Evolutionary conservation across 2,888 invertebrate genomes (phyloP).

Genomic region (Crioceris asparagi): DNA sequence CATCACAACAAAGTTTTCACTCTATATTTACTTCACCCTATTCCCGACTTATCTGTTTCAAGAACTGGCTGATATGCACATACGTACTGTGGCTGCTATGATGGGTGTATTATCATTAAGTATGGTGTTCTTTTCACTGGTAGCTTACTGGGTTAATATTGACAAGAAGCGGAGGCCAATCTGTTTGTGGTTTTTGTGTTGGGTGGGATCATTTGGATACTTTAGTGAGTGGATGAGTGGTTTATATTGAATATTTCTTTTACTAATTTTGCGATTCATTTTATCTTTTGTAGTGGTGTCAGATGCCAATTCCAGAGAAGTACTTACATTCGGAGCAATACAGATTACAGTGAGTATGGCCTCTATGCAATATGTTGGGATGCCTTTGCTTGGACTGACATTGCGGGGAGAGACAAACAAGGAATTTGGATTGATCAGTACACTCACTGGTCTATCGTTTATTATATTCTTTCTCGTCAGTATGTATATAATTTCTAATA

Average conservation of each 20-base stretch:
- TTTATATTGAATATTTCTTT: no score
- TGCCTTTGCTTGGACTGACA: slow-evolving; percentile 29
- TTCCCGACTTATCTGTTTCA: slow-evolving; percentile 44
- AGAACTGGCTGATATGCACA: slow-evolving; percentile 23
- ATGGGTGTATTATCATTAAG: slow-evolving; percentile 27
- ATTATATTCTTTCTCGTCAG: slow-evolving; percentile 28
- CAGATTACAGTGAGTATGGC: slow-evolving; percentile 30
- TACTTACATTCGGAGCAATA: slow-evolving; percentile 30
- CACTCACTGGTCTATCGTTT: slow-evolving; percentile 29
- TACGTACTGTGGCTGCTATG: slow-evolving; percentile 25
- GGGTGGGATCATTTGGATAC: slow-evolving; percentile 45
- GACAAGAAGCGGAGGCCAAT: slow-evolving; percentile 28
- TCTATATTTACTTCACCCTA: slow-evolving; percentile 42
- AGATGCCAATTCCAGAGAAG: slow-evolving; percentile 25
- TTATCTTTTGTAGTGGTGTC: slow-evolving; percentile 30
- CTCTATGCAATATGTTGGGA: slow-evolving; percentile 29
- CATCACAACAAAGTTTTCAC: slow-evolving; percentile 44
- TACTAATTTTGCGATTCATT: no score
- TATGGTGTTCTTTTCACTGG: slow-evolving; percentile 25
- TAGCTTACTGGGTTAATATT: slow-evolving; percentile 28
- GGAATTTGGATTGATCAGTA: slow-evolving; percentile 27
- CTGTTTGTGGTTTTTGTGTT: slow-evolving; percentile 37
- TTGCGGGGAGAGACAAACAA: slow-evolving; percentile 29
- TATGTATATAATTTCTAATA: slow-evolving; percentile 20
- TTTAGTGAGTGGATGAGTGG: slow-evolving; percentile 38